Base-by-base conservation (phyloP, 2,113 vertebrate species). In the Alosa alosa region DNA sequence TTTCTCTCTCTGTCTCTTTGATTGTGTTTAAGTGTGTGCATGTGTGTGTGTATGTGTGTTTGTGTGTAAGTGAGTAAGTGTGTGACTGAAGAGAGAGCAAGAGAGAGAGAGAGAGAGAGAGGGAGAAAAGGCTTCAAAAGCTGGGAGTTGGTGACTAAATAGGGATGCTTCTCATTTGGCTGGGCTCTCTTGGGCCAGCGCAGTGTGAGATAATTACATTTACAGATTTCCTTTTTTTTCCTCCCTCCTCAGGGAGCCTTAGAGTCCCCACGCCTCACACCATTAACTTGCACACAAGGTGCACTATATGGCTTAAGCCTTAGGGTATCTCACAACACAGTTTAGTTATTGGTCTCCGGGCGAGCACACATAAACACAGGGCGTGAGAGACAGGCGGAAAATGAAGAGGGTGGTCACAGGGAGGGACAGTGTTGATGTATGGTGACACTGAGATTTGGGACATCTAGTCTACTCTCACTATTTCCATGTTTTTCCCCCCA, bases 151-250 rank as follows among this genome's bases (percentile, higher is more conserved):
- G 83, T 86, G 57, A 84, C 84, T 86, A 82, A 84, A 72, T 64
- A 88, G 83, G 72, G 68, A 78, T 36, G 9, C 41, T n/a, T 72
- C 31, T 88, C 15, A 57, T 45, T 50, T 47, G 1, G 10, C 15
- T 3, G 22, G 17, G 1, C 50, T 81, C 64, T 57, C 50, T 45
- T 22, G 82, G 83, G 86, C 84, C 75, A 78, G 64, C 72, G 81
- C 49, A 39, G 11, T 83, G 49, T 83, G 82, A 25, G 44, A 20
- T 86, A 39, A 84, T 86, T 88, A 17, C 45, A 81, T 86, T 75
- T 83, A 46, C 87, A 81, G n/a, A 57, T 81, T 85, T 50, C 64
- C n/a, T n/a, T n/a, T n/a, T n/a, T n/a, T n/a, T 57, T 20, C 47
- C 52, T 84, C 72, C 8, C 22, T 60, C 84, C 84, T 78, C 31